phyloP scores from a whole-genome alignment of 2,888 invertebrate genomes.

The Shargacucullia verbasci region DNA sequence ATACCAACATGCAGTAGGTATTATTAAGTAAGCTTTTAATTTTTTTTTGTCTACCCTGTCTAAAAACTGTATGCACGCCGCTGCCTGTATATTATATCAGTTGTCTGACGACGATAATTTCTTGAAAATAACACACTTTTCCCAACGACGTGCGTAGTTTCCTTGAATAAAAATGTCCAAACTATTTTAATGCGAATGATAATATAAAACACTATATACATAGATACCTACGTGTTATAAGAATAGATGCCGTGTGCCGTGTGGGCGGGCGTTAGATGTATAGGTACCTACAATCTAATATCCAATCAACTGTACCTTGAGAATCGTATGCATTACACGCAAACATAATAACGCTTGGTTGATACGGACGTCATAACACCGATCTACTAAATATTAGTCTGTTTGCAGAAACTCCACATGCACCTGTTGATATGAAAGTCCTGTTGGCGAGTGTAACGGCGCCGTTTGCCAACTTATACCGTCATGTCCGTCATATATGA shows the following conservation, averaged over 20 bases:
- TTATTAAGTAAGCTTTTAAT: no score
- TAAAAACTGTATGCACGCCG: no score
- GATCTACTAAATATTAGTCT: not conserved
- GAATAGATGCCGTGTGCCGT: constrained; percentile 44
- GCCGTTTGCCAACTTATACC: constrained; percentile 29
- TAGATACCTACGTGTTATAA: constrained; percentile 22
- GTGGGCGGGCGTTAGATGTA: constrained; percentile 43
- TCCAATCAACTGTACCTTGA: constrained; percentile 8
- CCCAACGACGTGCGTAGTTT: constrained; percentile 33
- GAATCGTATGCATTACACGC: constrained; percentile 4
- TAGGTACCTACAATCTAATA: constrained; percentile 29
- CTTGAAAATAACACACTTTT: constrained; percentile 29
- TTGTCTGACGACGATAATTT: constrained; percentile 11
- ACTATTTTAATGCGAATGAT: constrained; percentile 48
- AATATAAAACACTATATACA: constrained; percentile 26
- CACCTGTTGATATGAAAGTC: constrained; percentile 19
- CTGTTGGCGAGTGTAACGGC: constrained; percentile 18
- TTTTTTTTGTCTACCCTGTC: no score
- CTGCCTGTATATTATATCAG: not conserved
- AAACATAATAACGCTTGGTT: not conserved
- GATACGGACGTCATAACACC: not conserved
- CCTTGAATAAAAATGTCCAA: constrained; percentile 45
- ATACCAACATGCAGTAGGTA: no score
- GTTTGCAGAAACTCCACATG: constrained; percentile 1
- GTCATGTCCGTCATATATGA: constrained; percentile 7